These are phyloP conservation scores for Cranoglanis bouderius DNA, from an alignment of 2,113 vertebrate genomes.

Conservation along the genomic window DNA sequence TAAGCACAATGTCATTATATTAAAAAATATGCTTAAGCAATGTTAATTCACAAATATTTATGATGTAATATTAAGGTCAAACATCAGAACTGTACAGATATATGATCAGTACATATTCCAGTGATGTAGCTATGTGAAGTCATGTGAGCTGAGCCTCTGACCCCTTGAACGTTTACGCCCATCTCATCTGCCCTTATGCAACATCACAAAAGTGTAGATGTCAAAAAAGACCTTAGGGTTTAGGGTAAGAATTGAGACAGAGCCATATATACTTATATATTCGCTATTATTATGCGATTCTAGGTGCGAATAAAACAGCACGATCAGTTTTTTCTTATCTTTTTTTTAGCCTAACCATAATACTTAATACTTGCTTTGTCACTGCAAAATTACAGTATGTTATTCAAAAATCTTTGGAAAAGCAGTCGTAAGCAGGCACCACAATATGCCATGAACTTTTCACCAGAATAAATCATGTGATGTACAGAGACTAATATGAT, in stretches of 20 bases:
- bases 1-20: neutral
- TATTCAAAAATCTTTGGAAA: neutral
- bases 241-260: neutral
- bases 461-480: neutral
- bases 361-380: neutral
- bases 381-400: neutral
- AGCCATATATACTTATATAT: neutral
- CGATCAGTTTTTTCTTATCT: neutral
- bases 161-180: neutral
- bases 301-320: neutral
- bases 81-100: neutral
- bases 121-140: too few species aligned
- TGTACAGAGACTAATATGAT: neutral
- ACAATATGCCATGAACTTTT: neutral
- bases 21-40: neutral
- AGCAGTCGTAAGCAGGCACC: neutral
- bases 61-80: neutral
- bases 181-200: neutral
- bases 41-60: neutral
- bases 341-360: neutral
- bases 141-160: too few species aligned
- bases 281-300: neutral
- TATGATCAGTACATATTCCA: too few species aligned
- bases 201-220: neutral
- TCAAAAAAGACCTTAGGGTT: neutral